phyloP scores from a whole-genome alignment of 1,140 invertebrate genomes.

The Polypedilum pembai region DNA sequence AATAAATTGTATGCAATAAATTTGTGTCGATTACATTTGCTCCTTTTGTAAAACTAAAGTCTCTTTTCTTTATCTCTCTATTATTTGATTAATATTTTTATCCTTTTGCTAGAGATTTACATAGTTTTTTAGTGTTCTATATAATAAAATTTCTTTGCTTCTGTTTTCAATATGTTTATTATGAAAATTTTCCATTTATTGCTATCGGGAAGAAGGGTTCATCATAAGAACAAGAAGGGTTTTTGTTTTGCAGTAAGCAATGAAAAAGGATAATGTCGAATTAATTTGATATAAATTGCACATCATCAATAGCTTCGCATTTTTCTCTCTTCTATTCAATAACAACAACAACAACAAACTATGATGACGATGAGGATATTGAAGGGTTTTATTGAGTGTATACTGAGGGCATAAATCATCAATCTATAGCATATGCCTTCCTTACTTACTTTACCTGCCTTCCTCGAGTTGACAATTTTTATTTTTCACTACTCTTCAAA shows the following conservation, averaged over 20 bases:
- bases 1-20: conserved; percentile 16
- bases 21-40: neutral
- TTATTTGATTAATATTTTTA: neutral
- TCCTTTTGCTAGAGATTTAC: too few species aligned
- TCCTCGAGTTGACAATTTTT: neutral
- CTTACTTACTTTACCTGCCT: too few species aligned
- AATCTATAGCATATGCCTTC: too few species aligned
- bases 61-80: neutral
- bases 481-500: neutral
- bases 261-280: conserved; percentile 4
- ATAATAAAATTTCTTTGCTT: neutral
- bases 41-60: neutral
- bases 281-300: conserved; percentile 28
- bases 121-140: neutral
- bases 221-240: neutral
- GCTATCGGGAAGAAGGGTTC: neutral
- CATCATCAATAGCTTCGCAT: neutral
- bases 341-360: too few species aligned
- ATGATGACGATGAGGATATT: neutral
- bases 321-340: neutral
- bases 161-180: conserved; percentile 23
- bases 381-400: neutral
- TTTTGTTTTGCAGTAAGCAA: neutral
- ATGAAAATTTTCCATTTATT: conserved; percentile 9
- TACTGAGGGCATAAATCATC: neutral